These are phyloP conservation scores for Moxostoma hubbsi DNA, from an alignment of 2,797 vertebrate genomes.

Conservation along the genomic window DNA sequence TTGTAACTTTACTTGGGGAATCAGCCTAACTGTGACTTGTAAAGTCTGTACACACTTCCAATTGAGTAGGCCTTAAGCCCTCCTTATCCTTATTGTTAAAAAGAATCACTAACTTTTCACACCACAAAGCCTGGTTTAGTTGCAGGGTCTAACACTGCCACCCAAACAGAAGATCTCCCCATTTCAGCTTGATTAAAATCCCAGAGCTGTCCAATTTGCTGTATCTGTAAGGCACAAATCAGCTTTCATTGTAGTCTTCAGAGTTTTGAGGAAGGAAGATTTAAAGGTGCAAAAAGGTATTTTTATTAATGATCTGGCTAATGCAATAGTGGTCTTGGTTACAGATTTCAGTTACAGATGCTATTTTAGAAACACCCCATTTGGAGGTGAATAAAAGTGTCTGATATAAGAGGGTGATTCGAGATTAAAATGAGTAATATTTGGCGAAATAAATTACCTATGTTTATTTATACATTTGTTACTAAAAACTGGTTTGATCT, in stretches of 20 bases:
- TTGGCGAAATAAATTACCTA: no score
- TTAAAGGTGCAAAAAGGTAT: neutral
- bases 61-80: neutral
- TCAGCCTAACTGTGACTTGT: no score
- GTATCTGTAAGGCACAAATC: neutral
- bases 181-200: neutral
- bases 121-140: neutral
- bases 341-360: no score
- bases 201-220: neutral
- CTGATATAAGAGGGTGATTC: no score
- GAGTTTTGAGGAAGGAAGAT: neutral
- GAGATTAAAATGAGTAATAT: no score
- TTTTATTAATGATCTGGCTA: neutral
- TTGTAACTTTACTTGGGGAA: no score
- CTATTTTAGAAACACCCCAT: no score
- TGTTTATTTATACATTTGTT: no score
- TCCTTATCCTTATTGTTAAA: neutral
- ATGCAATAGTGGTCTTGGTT: neutral
- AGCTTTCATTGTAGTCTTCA: neutral
- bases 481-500: no score
- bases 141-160: constrained; percentile 11
- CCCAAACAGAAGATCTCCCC: constrained; percentile 9
- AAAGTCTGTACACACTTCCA: neutral
- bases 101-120: constrained; percentile 17
- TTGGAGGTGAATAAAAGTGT: no score